A percentile compares a stretch with the other conserved stretches of the same genome.
Conservation (phyloP, 35 echinoderm and acorn worm species). For the Eucidaris tribuloides region DNA sequence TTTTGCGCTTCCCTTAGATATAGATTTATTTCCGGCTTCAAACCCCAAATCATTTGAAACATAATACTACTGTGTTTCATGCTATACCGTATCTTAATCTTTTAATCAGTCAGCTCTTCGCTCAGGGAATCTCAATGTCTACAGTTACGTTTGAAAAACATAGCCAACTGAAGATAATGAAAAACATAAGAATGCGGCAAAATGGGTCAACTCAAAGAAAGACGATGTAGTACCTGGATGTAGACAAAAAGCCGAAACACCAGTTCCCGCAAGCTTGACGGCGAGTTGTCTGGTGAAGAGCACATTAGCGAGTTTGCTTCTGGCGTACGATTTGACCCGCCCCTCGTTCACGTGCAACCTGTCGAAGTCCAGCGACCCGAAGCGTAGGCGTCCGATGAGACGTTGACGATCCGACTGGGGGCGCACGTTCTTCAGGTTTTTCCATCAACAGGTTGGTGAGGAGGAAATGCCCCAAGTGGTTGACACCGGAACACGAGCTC, state of each 20-base stretch:
- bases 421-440: slow-evolving; percentile 56
- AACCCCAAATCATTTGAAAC: too few relatives aligned
- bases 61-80: too few relatives aligned
- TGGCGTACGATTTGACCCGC: slow-evolving; percentile 66
- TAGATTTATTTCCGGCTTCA: too few relatives aligned
- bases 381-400: slow-evolving; percentile 72
- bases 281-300: slow-evolving; percentile 79
- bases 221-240: too few relatives aligned
- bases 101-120: too few relatives aligned
- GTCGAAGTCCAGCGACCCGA: slow-evolving; percentile 56
- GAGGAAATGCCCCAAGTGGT: slow-evolving; percentile 96
- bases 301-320: slow-evolving; percentile 86
- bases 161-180: too few relatives aligned
- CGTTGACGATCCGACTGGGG: slow-evolving; percentile 67
- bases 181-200: too few relatives aligned
- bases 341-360: slow-evolving; percentile 53
- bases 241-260: slow-evolving; percentile 47
- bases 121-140: too few relatives aligned
- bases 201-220: too few relatives aligned
- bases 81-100: too few relatives aligned
- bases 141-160: too few relatives aligned
- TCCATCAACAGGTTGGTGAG: slow-evolving; percentile 78
- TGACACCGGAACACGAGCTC: slow-evolving; percentile 87
- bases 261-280: slow-evolving; percentile 55
- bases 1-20: too few relatives aligned